phyloP scores from a whole-genome alignment of 35 echinoderm and acorn worm genomes.

The Lytechinus pictus region DNA sequence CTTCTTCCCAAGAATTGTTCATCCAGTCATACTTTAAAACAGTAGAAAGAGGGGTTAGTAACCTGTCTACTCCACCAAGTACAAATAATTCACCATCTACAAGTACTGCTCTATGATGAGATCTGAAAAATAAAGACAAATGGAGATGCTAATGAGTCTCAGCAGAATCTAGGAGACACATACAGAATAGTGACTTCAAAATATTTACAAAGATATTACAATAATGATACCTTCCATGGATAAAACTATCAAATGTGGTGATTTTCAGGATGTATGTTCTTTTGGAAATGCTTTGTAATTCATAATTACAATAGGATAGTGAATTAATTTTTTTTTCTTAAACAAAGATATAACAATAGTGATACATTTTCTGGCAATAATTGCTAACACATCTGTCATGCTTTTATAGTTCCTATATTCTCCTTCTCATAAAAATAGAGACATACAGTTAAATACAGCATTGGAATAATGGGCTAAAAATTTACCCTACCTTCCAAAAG shows the following conservation, averaged over 20 bases:
- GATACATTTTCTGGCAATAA: too few relatives aligned
- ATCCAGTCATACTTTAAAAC: conserved; percentile 11
- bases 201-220: too few relatives aligned
- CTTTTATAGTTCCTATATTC: background rate
- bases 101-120: conserved; percentile 23
- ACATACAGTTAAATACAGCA: background rate
- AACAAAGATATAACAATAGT: too few relatives aligned
- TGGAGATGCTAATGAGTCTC: background rate
- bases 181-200: too few relatives aligned
- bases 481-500: conserved; percentile 11
- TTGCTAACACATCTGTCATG: too few relatives aligned
- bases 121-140: conserved; percentile 1
- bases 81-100: background rate
- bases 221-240: too few relatives aligned
- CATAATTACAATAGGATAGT: too few relatives aligned
- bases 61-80: conserved; percentile 26
- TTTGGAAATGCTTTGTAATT: too few relatives aligned
- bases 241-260: too few relatives aligned
- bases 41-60: conserved; percentile 39
- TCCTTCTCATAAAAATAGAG: background rate
- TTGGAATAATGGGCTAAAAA: background rate
- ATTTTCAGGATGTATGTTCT: too few relatives aligned
- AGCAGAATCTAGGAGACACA: background rate
- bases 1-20: conserved; percentile 32
- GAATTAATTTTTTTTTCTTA: too few relatives aligned